Percentiles rank a stretch among this genome's conserved stretches.
These are phyloP conservation scores for Rhynchomys soricoides DNA, from an alignment of 2,113 vertebrate genomes.

Conservation along the genomic window DNA sequence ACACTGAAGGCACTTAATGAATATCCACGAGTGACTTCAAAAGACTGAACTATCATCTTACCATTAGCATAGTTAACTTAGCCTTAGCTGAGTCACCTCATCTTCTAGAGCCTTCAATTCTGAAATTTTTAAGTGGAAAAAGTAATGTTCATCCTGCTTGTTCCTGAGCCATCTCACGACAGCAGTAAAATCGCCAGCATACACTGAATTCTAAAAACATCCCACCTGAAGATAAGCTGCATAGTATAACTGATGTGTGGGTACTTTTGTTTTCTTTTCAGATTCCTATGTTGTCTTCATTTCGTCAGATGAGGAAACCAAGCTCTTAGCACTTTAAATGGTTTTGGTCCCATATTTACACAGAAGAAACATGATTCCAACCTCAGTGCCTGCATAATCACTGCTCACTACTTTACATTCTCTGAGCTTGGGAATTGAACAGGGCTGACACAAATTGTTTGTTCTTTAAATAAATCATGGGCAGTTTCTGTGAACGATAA, in stretches of 20 bases:
- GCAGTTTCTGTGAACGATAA: background rate
- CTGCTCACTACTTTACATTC: background rate
- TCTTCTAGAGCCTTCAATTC: background rate
- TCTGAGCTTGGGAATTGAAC: constrained; percentile 12
- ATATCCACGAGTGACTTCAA: background rate
- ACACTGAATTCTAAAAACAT: background rate
- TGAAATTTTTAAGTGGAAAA: constrained; percentile 35
- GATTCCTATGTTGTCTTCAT: background rate
- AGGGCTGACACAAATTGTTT: background rate
- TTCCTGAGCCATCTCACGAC: background rate
- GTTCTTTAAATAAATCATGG: background rate
- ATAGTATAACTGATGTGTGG: background rate
- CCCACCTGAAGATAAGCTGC: background rate
- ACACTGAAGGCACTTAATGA: background rate
- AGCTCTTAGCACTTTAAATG: background rate
- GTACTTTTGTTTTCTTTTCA: background rate
- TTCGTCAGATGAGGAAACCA: constrained; percentile 37
- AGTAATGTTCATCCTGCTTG: background rate
- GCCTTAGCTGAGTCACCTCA: constrained; percentile 11
- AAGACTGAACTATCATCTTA: background rate
- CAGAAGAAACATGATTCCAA: background rate
- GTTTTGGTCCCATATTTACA: background rate
- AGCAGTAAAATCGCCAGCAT: background rate
- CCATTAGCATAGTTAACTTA: background rate
- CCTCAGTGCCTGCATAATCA: background rate